These are phyloP conservation scores for Luehdorfia chinensis DNA, from an alignment of 1,140 invertebrate genomes.

Conservation along the genomic window DNA sequence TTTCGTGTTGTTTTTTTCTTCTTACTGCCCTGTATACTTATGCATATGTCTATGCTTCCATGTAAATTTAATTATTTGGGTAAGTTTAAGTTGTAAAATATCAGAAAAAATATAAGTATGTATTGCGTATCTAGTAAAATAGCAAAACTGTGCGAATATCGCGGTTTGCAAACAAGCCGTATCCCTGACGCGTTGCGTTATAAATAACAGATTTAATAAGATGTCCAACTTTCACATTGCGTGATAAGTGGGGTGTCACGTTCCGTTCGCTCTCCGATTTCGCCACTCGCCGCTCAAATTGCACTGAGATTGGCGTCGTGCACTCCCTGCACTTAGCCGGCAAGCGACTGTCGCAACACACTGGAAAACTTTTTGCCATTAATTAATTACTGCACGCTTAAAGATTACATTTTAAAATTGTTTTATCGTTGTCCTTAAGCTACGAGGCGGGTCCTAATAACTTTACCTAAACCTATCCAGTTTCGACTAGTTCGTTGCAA, in stretches of 20 bases:
- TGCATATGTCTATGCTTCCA: neutral
- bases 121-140: neutral
- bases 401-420: slow-evolving; percentile 7
- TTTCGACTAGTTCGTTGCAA: neutral
- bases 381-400: slow-evolving; percentile 14
- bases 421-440: slow-evolving; percentile 10
- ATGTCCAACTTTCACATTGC: slow-evolving; percentile 58
- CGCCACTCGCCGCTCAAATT: slow-evolving; percentile 61
- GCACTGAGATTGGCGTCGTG: slow-evolving; percentile 42
- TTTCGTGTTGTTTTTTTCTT: slow-evolving; percentile 27
- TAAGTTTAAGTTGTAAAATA: too few relatives aligned
- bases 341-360: slow-evolving; percentile 12
- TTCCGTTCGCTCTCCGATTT: slow-evolving; percentile 63
- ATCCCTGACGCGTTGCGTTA: slow-evolving; percentile 26
- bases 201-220: slow-evolving; percentile 58
- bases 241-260: slow-evolving; percentile 67
- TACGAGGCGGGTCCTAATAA: slow-evolving; percentile 1
- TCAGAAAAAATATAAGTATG: neutral
- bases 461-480: neutral
- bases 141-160: too few relatives aligned
- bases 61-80: too few relatives aligned
- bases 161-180: too few relatives aligned
- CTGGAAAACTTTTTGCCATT: slow-evolving; percentile 7
- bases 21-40: slow-evolving; percentile 8
- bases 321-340: slow-evolving; percentile 37